Evolutionary conservation across 2,888 invertebrate genomes (phyloP), one percentile per base, ranked within the genome.

Genomic region (Aphidoletes aphidimyza): DNA sequence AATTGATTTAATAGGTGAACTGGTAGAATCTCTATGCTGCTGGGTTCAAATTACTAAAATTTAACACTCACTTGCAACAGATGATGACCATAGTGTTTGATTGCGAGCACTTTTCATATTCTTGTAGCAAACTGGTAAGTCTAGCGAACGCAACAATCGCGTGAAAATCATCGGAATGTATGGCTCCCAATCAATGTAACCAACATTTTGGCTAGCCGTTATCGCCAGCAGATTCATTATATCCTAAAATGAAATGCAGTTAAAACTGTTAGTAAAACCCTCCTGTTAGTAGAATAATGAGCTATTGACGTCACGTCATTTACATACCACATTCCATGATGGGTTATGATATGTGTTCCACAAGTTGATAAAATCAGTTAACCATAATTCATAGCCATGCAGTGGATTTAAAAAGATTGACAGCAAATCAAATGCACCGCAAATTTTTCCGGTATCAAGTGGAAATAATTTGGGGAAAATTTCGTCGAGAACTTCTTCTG

Each of bases 161-260:
- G 93, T 93, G 88, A 95, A 95, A 93, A 96, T 94, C 85, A 93
- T 90, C 0, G 96, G 94, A 84, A 96, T 92, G 88, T 96, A 92
- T 0, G 95, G 95, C 86, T 94, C 93, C 97, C 97, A 98, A 89
- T 98, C 94, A 78, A 98, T 93, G 84, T 94, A 93, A 0, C 97
- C 97, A 84, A 95, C 94, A 89, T 94, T 96, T 87, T 92, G 91
- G 87, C 92, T 91, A 0, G 96, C 94, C 83, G 96, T 90, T 83
- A 94, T 92, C 0, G 96, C 92, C 89, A 97, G 94, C 83, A 97
- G 90, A 87, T 92, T 92, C 90, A 96, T 92, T 87, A 95, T 90
- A 86, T 93, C 92, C 94, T 95, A 89, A 78, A 78, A n/a, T n/a
- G n/a, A n/a, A n/a, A n/a, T n/a, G n/a, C n/a, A 59, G 49, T 22